Conservation (phyloP, 2,888 invertebrate genomes). For the Hecatera dysodea region DNA sequence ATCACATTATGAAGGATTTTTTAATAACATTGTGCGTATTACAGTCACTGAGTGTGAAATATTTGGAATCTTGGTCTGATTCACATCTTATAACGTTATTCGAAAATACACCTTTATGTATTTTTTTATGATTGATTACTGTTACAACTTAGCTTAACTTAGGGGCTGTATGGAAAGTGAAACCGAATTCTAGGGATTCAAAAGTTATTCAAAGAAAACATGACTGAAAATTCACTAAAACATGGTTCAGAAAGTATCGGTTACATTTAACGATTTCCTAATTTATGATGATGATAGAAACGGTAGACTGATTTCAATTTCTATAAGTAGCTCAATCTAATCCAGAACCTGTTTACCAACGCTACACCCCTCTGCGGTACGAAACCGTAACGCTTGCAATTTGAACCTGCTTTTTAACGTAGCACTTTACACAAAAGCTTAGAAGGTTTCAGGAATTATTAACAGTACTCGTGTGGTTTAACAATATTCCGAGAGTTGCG, state of each 20-base stretch:
- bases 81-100: not conserved
- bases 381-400: slow-evolving; percentile 15
- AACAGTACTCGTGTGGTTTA: slow-evolving; percentile 55
- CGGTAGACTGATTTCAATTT: not conserved
- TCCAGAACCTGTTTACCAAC: not conserved
- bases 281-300: not conserved
- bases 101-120: not conserved
- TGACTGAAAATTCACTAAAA: not conserved
- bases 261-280: not conserved
- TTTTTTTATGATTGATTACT: slow-evolving; percentile 1
- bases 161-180: not conserved
- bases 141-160: not conserved
- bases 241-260: not conserved
- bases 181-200: not conserved
- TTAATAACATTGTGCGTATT: slow-evolving; percentile 40
- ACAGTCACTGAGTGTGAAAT: slow-evolving; percentile 8
- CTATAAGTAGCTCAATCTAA: not conserved
- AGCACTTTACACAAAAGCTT: slow-evolving; percentile 27
- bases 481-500: slow-evolving; percentile 70
- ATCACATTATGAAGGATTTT: slow-evolving; percentile 55
- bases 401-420: slow-evolving; percentile 27
- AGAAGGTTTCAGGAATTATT: slow-evolving; percentile 47
- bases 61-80: slow-evolving; percentile 11
- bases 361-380: not conserved
- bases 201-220: too few species aligned